phyloP scores from a whole-genome alignment of 2,113 vertebrate genomes.

The Trematomus loennbergii region DNA sequence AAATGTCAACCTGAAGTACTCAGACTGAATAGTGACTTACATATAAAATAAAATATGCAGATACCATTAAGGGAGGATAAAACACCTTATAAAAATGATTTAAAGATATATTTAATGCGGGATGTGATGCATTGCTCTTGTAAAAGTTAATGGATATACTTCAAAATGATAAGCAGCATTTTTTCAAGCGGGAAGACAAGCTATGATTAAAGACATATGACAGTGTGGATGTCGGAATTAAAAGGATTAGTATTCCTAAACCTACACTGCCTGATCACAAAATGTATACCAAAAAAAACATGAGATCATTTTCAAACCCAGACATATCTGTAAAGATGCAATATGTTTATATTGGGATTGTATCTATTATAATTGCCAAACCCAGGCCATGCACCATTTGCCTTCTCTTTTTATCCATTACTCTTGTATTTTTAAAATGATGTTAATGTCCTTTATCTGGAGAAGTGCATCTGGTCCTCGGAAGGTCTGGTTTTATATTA shows the following conservation, averaged over 20 bases:
- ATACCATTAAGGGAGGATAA: neutral
- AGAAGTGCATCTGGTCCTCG: neutral
- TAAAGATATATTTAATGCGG: neutral
- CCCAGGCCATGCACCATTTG: neutral
- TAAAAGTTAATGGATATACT: neutral
- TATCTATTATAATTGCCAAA: conserved; percentile 34
- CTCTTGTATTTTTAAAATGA: conserved; percentile 31
- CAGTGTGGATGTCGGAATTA: conserved; percentile 2
- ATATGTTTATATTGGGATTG: neutral
- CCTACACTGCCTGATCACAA: conserved; percentile 13
- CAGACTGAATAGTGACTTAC: neutral
- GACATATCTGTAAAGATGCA: conserved; percentile 28
- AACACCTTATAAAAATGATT: neutral
- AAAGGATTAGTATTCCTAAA: conserved; percentile 21
- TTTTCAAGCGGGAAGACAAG: conserved; percentile 6
- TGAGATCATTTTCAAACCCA: conserved; percentile 23
- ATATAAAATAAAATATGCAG: neutral
- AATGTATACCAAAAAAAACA: neutral
- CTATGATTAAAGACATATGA: conserved; percentile 1
- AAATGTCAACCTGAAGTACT: neutral
- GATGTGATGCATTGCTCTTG: neutral
- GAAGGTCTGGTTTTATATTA: conserved; percentile 44
- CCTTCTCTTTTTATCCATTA: conserved; percentile 2
- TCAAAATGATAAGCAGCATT: neutral
- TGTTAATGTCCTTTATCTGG: conserved; percentile 27